Conservation (phyloP, 2,888 invertebrate genomes). For the Eupithecia pulchellata region DNA sequence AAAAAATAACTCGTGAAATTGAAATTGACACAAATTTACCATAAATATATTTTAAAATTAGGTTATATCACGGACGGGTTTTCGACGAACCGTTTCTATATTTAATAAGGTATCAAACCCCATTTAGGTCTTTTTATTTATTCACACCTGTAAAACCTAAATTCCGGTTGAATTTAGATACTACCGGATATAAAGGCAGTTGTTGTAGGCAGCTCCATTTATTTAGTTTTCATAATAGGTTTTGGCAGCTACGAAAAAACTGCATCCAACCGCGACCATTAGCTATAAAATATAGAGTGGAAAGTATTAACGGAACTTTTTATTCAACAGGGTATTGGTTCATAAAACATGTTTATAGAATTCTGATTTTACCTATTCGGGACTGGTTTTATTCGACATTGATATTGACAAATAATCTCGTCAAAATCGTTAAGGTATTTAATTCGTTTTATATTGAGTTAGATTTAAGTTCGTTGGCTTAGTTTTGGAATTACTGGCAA, state of each 20-base stretch:
- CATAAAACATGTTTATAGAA: too few relatives aligned
- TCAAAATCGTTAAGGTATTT: too few relatives aligned
- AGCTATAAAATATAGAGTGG: not conserved
- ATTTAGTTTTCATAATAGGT: not conserved
- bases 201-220: too few relatives aligned
- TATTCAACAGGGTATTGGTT: too few relatives aligned
- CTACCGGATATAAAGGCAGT: too few relatives aligned
- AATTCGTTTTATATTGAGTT: too few relatives aligned
- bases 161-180: not conserved
- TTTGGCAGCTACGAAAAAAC: not conserved
- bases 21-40: too few relatives aligned
- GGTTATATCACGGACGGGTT: not conserved
- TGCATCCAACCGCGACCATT: not conserved
- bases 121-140: constrained; percentile 1
- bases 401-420: too few relatives aligned
- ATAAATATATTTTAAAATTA: not conserved
- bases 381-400: too few relatives aligned
- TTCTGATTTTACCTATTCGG: too few relatives aligned
- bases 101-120: not conserved
- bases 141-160: not conserved
- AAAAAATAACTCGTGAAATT: too few relatives aligned
- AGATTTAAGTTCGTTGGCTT: too few relatives aligned
- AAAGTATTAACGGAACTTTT: not conserved
- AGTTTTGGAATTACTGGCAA: not conserved
- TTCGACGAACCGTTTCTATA: not conserved